phyloP scores from a whole-genome alignment of 2,113 vertebrate genomes.

The Perca fluviatilis region DNA sequence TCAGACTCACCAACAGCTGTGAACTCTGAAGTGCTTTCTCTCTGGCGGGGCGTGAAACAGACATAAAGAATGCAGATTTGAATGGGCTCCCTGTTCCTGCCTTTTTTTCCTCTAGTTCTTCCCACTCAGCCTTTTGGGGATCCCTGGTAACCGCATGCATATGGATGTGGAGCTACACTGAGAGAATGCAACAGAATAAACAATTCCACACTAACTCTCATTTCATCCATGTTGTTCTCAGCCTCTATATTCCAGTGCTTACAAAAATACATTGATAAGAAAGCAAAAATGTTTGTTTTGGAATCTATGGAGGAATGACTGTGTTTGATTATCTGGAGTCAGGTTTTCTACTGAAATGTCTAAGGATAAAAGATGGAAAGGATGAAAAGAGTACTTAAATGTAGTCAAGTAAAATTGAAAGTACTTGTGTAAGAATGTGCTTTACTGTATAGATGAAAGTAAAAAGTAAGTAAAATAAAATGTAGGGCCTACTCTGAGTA shows the following conservation, averaged over 20 bases:
- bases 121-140: conserved; percentile 52
- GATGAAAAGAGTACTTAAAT: neutral
- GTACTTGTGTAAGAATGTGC: no score
- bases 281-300: neutral
- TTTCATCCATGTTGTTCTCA: conserved; percentile 12
- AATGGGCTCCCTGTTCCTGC: conserved; percentile 71
- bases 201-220: conserved; percentile 31
- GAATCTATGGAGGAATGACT: neutral
- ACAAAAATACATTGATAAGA: neutral
- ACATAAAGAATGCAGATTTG: conserved; percentile 64
- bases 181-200: conserved; percentile 31
- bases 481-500: no score
- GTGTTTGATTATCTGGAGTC: neutral
- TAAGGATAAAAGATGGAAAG: no score
- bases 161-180: conserved; percentile 21
- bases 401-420: neutral
- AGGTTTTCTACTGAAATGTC: neutral
- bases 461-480: no score
- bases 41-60: conserved; percentile 49
- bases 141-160: conserved; percentile 62
- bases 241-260: neutral
- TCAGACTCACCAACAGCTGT: conserved; percentile 67
- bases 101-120: conserved; percentile 40
- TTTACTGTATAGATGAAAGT: no score
- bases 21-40: conserved; percentile 58